These are phyloP conservation scores for Eutrigla gurnardus DNA, from an alignment of 2,797 vertebrate species.

Conservation along the genomic window DNA sequence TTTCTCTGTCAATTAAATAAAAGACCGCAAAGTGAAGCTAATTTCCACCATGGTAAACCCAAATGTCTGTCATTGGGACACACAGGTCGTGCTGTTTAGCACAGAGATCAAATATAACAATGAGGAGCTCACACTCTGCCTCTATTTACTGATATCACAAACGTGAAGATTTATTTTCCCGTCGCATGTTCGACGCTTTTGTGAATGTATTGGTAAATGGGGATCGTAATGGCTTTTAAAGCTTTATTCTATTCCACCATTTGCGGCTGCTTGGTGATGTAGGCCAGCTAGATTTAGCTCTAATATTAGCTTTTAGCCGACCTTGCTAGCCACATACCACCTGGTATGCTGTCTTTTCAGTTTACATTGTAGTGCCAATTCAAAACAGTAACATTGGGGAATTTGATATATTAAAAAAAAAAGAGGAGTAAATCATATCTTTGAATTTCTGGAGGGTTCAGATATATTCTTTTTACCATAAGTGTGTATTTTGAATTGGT, in stretches of 20 bases:
- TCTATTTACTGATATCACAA: neutral
- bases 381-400: fast-evolving
- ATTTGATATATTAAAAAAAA: neutral
- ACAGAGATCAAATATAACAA: fast-evolving
- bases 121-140: neutral
- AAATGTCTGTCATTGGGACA: slow-evolving; percentile 42
- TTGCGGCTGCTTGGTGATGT: neutral
- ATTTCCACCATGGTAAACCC: neutral
- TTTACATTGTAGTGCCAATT: neutral
- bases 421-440: neutral
- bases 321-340: neutral
- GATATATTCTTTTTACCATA: neutral
- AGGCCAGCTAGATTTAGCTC: neutral
- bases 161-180: neutral
- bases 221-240: neutral
- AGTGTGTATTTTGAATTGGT: neutral
- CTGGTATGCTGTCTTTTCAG: neutral
- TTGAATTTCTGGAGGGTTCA: no score
- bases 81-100: slow-evolving; percentile 51
- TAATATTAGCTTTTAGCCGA: neutral
- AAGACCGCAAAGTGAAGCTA: neutral
- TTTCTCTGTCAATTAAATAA: neutral
- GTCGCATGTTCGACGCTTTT: neutral
- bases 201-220: no score
- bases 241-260: neutral